Evolutionary conservation across 2,113 vertebrate species (phyloP).

Genomic region (Sebastes schlegelii): DNA sequence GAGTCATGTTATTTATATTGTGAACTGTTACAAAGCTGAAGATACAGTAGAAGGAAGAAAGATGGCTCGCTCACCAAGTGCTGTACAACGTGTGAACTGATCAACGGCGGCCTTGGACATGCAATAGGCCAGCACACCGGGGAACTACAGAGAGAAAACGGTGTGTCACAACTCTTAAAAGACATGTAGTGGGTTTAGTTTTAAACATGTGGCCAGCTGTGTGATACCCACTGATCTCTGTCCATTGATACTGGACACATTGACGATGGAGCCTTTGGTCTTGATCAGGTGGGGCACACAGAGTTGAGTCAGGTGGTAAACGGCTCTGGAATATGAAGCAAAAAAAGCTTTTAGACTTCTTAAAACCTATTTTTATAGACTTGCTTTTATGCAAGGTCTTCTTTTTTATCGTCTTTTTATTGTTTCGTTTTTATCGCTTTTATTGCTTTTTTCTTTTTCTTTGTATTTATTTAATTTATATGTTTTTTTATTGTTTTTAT

Average conservation of each 20-base stretch:
- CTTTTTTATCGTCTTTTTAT: no score
- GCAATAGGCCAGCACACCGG: constrained; percentile 87
- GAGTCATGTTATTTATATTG: background rate
- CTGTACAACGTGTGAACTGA: constrained; percentile 85
- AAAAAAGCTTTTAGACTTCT: background rate
- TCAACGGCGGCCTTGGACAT: constrained; percentile 89
- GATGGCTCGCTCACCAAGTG: constrained; percentile 79
- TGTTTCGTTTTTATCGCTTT: no score
- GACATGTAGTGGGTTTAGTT: background rate
- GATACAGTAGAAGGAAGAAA: background rate
- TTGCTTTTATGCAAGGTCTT: no score
- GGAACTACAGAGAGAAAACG: constrained; percentile 76
- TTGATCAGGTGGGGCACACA: constrained; percentile 86
- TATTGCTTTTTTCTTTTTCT: no score
- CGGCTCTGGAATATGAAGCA: constrained; percentile 70
- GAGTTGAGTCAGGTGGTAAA: constrained; percentile 84
- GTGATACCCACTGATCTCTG: constrained; percentile 84
- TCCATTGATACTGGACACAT: constrained; percentile 87
- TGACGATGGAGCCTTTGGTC: constrained; percentile 86
- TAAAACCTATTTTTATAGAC: no score
- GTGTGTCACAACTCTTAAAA: background rate
- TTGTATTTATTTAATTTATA: no score
- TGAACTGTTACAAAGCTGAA: background rate
- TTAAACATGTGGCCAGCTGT: background rate
- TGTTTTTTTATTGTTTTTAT: no score